Conservation (phyloP, 1,140 invertebrate genomes). For the Drosophila baimaii region DNA sequence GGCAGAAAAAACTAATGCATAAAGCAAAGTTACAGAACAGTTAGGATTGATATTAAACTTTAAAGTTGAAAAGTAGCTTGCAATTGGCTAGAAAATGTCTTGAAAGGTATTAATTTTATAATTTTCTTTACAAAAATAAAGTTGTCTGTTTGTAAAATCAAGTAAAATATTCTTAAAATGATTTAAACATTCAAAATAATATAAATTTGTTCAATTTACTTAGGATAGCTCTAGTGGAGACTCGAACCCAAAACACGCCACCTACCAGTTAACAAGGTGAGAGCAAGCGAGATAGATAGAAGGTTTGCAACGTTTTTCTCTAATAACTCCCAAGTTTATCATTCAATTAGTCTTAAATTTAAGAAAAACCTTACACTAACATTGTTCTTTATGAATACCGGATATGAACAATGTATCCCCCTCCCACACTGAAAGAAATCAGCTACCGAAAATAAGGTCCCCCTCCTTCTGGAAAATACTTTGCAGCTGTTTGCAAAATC, state of each 20-base stretch:
- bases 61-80: background rate
- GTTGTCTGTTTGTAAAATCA: background rate
- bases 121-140: too few species aligned
- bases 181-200: background rate
- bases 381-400: background rate
- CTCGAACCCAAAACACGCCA: too few species aligned
- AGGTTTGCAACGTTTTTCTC: background rate
- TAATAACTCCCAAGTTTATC: background rate
- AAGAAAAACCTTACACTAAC: background rate
- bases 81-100: background rate
- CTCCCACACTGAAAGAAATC: background rate
- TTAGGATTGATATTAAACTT: background rate
- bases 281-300: background rate
- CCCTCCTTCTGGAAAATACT: background rate
- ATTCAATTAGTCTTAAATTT: too few species aligned
- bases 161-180: background rate
- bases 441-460: background rate
- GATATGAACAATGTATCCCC: background rate
- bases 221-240: too few species aligned
- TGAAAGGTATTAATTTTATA: background rate
- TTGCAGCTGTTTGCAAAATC: background rate
- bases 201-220: too few species aligned
- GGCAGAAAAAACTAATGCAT: background rate
- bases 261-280: too few species aligned
- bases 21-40: background rate